Percentiles rank a stretch among this genome's conserved stretches.
phyloP scores from a whole-genome alignment of 64 coral and sea anemone species.

The Stylophora pistillata region DNA sequence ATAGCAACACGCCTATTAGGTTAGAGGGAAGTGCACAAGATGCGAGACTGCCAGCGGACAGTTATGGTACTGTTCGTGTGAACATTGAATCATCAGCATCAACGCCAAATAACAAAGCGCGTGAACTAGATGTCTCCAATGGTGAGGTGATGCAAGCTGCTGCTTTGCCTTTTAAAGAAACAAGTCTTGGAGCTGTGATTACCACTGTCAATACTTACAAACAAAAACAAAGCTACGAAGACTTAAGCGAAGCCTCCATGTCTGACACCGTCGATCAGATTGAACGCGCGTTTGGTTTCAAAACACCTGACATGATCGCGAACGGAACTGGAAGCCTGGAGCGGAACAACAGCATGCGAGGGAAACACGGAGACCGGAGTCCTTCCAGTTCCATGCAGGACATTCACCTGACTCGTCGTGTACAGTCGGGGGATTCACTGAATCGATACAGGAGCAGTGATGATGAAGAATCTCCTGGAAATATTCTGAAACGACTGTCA shows the following conservation, averaged over 20 bases:
- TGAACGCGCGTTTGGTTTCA: constrained; percentile 85
- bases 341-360: constrained; percentile 8
- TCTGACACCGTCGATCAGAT: constrained; percentile 92
- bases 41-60: constrained; percentile 1
- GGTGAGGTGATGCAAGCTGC: constrained; percentile 15
- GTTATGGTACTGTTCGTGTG: constrained; percentile 46
- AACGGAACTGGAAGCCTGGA: constrained; percentile 36
- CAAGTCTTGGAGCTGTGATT: constrained; percentile 80
- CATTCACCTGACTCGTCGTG: constrained; percentile 15
- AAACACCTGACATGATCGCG: constrained; percentile 45
- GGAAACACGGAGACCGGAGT: not conserved
- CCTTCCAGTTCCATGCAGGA: constrained; percentile 14
- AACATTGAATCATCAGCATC: not conserved
- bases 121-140: not conserved
- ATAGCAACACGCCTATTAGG: not conserved
- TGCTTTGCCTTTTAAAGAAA: constrained; percentile 82
- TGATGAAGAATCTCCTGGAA: constrained; percentile 19
- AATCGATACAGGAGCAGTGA: constrained; percentile 15
- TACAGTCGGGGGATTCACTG: constrained; percentile 28
- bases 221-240: constrained; percentile 63
- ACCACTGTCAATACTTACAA: constrained; percentile 85
- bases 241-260: constrained; percentile 74
- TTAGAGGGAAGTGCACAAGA: constrained; percentile 41
- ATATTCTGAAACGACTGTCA: constrained; percentile 28
- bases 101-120: constrained; percentile 3